These are phyloP conservation scores for Pterocles burchelli DNA, from an alignment of 2,113 vertebrate species.

Conservation along the genomic window DNA sequence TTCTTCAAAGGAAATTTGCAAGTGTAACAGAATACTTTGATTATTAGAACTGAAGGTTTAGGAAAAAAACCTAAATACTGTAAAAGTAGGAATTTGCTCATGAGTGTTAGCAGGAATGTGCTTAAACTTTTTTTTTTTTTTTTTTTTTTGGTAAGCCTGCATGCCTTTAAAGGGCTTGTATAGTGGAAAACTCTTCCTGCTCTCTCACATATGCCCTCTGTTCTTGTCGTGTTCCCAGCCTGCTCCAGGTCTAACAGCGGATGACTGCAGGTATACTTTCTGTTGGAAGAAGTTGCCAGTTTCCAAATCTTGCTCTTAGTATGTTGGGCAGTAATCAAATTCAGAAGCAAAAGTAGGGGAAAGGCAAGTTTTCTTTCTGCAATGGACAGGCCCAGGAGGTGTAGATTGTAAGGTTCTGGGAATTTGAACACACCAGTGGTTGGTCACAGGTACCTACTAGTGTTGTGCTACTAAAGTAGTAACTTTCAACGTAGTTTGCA, in stretches of 20 bases:
- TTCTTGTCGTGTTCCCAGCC: fast-evolving
- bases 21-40: constrained; percentile 3
- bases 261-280: background rate
- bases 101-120: background rate
- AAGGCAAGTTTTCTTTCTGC: background rate
- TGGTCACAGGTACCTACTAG: background rate
- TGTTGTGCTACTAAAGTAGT: background rate
- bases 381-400: background rate
- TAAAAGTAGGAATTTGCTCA: background rate
- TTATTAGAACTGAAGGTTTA: background rate
- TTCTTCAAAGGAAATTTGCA: constrained; percentile 12
- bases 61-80: background rate
- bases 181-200: background rate
- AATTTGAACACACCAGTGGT: background rate
- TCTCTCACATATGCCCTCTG: background rate
- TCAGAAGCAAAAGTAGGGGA: background rate
- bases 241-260: background rate
- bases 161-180: background rate
- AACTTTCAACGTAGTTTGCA: background rate
- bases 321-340: background rate
- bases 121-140: background rate
- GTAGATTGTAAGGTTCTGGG: background rate
- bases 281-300: background rate
- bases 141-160: background rate
- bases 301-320: background rate